phyloP scores from a whole-genome alignment of 1,140 invertebrate genomes.

The Augochlora pura region DNA sequence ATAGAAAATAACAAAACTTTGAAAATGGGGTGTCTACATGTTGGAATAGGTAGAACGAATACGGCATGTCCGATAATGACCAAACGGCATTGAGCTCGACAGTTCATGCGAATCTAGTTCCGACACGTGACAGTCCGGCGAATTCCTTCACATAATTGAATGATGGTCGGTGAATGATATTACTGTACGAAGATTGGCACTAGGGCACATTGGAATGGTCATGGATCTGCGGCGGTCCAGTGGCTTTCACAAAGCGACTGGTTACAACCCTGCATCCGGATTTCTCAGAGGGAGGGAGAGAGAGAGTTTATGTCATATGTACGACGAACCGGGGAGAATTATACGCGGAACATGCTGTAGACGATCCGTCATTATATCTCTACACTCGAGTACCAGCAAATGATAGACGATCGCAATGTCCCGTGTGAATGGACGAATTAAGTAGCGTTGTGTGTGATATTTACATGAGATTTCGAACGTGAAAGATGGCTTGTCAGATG shows the following conservation, averaged over 20 bases:
- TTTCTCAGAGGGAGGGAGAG: constrained; percentile 29
- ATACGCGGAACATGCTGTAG: constrained; percentile 41
- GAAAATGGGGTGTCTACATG: background rate
- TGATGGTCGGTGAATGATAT: constrained; percentile 71
- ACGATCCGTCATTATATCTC: constrained; percentile 61
- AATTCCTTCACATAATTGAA: constrained; percentile 69
- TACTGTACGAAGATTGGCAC: constrained; percentile 70
- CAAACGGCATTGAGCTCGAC: constrained; percentile 66
- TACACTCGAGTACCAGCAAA: constrained; percentile 25
- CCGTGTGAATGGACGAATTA: constrained; percentile 56
- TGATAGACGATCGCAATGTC: constrained; percentile 46
- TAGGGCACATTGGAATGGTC: constrained; percentile 58
- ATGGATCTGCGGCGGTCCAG: constrained; percentile 27
- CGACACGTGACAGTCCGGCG: constrained; percentile 48
- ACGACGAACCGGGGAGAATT: constrained; percentile 49
- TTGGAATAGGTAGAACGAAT: constrained; percentile 56
- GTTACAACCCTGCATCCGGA: constrained; percentile 56
- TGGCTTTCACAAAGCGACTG: constrained; percentile 54
- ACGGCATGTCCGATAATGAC: constrained; percentile 63
- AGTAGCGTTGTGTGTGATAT: constrained; percentile 18
- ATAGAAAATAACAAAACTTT: background rate
- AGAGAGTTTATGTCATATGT: constrained; percentile 39
- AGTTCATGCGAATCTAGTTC: constrained; percentile 58
- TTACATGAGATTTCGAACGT: constrained; percentile 38
- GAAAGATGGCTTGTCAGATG: background rate